Evolutionary conservation across 2,113 vertebrate species (phyloP), one percentile per base, ranked within the genome.

Genomic region (Ophiodon elongatus): DNA sequence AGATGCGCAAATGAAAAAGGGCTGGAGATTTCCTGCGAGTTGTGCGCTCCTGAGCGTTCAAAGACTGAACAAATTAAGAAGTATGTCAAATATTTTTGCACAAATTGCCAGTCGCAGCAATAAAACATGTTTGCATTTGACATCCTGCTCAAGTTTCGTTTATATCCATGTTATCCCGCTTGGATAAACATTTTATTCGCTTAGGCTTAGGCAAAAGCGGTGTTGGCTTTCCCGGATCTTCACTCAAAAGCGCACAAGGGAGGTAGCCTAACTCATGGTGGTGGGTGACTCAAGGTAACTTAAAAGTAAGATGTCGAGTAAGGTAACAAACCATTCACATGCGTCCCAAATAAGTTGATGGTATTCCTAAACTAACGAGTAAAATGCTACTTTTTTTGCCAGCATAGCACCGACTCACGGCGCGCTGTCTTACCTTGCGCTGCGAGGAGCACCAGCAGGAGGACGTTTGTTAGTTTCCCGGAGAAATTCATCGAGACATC

Each of bases 341-440:
- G 6, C 33, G 7, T 17, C 1, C 8, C 13, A 15, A 2, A 39
- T 52, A 6, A 56, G 37, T 23, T 35, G 3, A 21, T 35, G 1
- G 23, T 39, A 13, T 3, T 13, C 4, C 0, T 15, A n/a, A 27
- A 79, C 4, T 29, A 62, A n/a, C 1, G 41, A 41, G 35, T 5
- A 10, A 17, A 41, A n/a, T 8, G 14, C 9, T 56, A 73, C 64
- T 77, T 76, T 65, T 79, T 56, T 73, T 27, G 6, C n/a, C 54
- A 35, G 67, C 39, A 4, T 14, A 6, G 65, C 65, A 15, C 33
- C 13, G 47, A 67, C 6, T 23, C 14, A 10, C 21, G 10, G 67
- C 71, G 84, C 85, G 62, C 74, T 1, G 47, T 77, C 94, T 92
- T 95, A 95, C 95, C 94, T 92, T 94, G 91, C 85, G 86, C 90